Evolutionary conservation across 2,888 invertebrate genomes (phyloP).

Genomic region (Tetrapedia diversipes): DNA sequence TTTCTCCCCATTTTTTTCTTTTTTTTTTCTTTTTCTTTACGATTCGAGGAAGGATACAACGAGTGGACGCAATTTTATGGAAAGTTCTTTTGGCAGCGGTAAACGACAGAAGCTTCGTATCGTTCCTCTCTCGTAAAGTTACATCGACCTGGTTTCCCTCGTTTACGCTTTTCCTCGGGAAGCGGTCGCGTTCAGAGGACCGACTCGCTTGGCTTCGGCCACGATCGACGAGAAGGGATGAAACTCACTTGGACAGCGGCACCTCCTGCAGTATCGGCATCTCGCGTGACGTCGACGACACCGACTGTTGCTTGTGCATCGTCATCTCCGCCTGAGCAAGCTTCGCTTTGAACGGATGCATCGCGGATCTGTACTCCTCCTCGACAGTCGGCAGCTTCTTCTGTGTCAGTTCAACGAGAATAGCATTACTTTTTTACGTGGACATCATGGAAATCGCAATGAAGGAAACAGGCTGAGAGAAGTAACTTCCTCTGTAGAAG

Average conservation of each 20-base stretch:
- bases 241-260: constrained; percentile 78
- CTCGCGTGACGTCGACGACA: constrained; percentile 56
- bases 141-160: neutral
- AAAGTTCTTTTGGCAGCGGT: neutral
- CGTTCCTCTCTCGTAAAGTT: neutral
- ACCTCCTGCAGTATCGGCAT: constrained; percentile 70
- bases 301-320: constrained; percentile 67
- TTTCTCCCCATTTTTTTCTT: too few species aligned
- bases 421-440: too few species aligned
- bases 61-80: constrained; percentile 10
- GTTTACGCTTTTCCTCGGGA: neutral
- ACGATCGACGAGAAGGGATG: neutral
- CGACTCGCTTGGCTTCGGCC: neutral
- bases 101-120: neutral
- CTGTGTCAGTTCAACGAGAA: constrained; percentile 64
- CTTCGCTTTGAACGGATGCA: constrained; percentile 70
- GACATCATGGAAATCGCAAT: too few species aligned
- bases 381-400: constrained; percentile 63
- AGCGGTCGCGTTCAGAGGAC: too few species aligned
- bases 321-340: constrained; percentile 67
- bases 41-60: neutral
- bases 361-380: constrained; percentile 69
- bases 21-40: constrained; percentile 16
- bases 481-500: too few species aligned
- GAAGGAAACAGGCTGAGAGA: too few species aligned